phyloP scores from a whole-genome alignment of 2,113 vertebrate species.

The Dendropsophus ebraccatus region DNA sequence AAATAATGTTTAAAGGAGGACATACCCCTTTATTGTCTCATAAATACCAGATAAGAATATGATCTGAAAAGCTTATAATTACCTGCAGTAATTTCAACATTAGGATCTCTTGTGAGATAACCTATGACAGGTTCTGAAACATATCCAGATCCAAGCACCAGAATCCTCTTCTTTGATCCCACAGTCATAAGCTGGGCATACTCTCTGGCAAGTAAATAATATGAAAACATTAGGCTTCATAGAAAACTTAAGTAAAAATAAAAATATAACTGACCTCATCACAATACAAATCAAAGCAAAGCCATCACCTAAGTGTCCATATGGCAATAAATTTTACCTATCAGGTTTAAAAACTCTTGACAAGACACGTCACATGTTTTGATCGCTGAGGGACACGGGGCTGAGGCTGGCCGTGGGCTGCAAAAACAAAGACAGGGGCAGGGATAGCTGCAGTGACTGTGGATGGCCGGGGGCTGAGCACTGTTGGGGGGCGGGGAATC shows the following conservation, averaged over 20 bases:
- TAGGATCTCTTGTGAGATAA: conserved; percentile 86
- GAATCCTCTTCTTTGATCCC: conserved; percentile 81
- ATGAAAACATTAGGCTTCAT: background rate
- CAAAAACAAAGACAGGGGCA: no score
- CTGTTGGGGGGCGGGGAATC: no score
- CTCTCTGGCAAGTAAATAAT: conserved; percentile 73
- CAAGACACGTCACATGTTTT: no score
- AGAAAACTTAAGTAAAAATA: background rate
- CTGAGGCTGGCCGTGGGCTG: no score
- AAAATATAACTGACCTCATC: background rate
- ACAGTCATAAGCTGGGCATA: conserved; percentile 79
- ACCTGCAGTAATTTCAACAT: conserved; percentile 88
- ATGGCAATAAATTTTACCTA: no score
- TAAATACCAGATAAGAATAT: background rate
- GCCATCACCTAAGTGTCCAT: background rate
- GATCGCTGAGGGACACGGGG: no score
- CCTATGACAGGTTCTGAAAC: conserved; percentile 91
- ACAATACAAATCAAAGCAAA: background rate
- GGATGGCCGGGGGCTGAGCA: no score
- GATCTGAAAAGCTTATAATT: conserved; percentile 38
- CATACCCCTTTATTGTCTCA: background rate
- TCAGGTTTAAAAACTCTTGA: no score
- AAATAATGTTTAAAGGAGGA: no score
- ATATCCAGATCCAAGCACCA: conserved; percentile 92
- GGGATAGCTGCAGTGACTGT: no score